A percentile compares a stretch with the other conserved stretches of the same genome.
These are phyloP conservation scores for Illadopsis cleaveri DNA, from an alignment of 2,113 vertebrate species.

Conservation along the genomic window DNA sequence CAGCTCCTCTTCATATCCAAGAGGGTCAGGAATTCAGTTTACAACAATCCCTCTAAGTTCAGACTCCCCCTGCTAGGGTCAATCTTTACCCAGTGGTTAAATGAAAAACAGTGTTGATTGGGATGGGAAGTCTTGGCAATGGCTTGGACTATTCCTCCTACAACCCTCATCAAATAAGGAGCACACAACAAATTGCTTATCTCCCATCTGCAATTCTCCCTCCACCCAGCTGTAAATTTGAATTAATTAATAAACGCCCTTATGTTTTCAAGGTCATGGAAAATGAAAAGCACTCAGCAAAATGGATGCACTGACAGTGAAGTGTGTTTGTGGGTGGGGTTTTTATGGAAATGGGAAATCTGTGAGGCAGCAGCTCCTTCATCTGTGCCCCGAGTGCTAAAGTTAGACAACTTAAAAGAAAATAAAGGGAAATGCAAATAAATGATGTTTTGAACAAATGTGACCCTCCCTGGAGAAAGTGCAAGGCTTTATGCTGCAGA, in stretches of 20 bases:
- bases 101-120: background rate
- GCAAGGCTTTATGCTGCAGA: background rate
- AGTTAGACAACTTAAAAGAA: slow-evolving; percentile 16
- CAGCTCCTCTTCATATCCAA: background rate
- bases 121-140: background rate
- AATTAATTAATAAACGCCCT: slow-evolving; percentile 50
- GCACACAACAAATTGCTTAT: slow-evolving; percentile 23
- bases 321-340: background rate
- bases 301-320: slow-evolving; percentile 18
- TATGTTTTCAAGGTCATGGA: slow-evolving; percentile 52
- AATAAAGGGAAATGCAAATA: background rate
- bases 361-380: slow-evolving; percentile 25
- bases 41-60: background rate
- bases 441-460: background rate
- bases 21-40: background rate
- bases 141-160: background rate
- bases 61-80: background rate
- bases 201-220: slow-evolving; percentile 34
- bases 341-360: background rate
- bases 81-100: background rate
- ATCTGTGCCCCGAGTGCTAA: background rate
- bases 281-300: slow-evolving; percentile 48
- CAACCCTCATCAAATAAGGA: slow-evolving; percentile 21
- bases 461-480: background rate
- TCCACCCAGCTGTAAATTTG: slow-evolving; percentile 57